Percentiles rank a stretch among this genome's conserved stretches.
Conservation (phyloP, 2,888 invertebrate genomes). For the Candidula unifasciata region DNA sequence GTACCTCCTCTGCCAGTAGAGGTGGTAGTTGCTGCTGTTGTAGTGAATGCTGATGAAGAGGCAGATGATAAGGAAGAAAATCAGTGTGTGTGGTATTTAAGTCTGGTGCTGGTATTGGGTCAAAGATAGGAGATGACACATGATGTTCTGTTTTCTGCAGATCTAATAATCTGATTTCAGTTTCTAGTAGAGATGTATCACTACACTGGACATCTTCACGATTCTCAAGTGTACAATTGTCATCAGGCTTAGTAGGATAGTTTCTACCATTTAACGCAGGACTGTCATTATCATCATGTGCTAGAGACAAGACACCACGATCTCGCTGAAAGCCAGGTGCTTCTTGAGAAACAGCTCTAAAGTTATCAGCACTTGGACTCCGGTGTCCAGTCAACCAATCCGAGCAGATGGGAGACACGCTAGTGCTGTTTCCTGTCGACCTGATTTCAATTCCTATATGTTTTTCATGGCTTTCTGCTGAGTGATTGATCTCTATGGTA, state of each 20-base stretch:
- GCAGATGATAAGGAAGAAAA: no score
- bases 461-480: slow-evolving; percentile 52
- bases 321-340: neutral
- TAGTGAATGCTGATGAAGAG: no score
- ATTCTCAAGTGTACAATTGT: neutral
- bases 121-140: neutral
- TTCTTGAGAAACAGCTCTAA: neutral
- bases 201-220: no score
- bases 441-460: slow-evolving; percentile 49
- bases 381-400: neutral
- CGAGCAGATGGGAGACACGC: slow-evolving; percentile 14
- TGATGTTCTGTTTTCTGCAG: neutral
- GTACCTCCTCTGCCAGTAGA: neutral
- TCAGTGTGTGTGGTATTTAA: neutral
- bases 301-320: neutral
- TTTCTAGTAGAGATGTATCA: neutral
- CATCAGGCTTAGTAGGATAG: neutral
- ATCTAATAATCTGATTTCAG: neutral
- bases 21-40: neutral
- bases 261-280: neutral
- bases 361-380: neutral
- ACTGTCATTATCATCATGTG: neutral
- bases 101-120: neutral
- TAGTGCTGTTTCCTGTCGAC: slow-evolving; percentile 19
- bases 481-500: slow-evolving; percentile 65